Evolutionary conservation across 2,888 invertebrate genomes (phyloP).

Genomic region (Trissonchulus latispiculum): DNA sequence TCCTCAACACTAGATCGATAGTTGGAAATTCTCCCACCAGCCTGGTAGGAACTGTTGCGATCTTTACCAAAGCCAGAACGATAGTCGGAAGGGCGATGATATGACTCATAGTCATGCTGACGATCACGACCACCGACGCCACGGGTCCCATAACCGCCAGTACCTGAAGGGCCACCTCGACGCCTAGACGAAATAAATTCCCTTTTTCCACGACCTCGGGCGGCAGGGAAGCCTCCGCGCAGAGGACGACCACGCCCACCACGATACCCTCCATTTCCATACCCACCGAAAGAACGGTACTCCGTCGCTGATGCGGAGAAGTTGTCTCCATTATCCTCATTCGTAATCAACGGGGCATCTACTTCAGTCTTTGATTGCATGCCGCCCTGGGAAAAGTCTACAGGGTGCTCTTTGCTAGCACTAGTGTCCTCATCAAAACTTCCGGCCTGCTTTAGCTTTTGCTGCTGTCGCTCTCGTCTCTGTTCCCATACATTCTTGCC

Average conservation of each 20-base stretch:
- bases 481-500: conserved; percentile 11
- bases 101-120: background rate
- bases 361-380: too few relatives aligned
- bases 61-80: background rate
- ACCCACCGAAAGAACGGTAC: conserved; percentile 22
- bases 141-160: background rate
- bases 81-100: background rate
- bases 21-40: too few relatives aligned
- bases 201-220: conserved; percentile 9
- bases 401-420: background rate
- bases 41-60: too few relatives aligned
- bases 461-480: background rate
- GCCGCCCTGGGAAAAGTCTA: background rate
- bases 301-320: too few relatives aligned
- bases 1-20: too few relatives aligned
- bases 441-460: too few relatives aligned
- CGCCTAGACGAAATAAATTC: conserved; percentile 35
- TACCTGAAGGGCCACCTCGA: conserved; percentile 36
- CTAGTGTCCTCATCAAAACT: too few relatives aligned
- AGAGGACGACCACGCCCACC: conserved; percentile 19
- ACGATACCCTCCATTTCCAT: conserved; percentile 25
- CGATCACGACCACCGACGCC: conserved; percentile 7
- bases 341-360: too few relatives aligned
- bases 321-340: background rate
- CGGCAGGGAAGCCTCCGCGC: background rate